Percentiles rank a stretch among this genome's conserved stretches.
Evolutionary conservation across 2,113 vertebrate genomes (phyloP).

Genomic region (Etia nguti): DNA sequence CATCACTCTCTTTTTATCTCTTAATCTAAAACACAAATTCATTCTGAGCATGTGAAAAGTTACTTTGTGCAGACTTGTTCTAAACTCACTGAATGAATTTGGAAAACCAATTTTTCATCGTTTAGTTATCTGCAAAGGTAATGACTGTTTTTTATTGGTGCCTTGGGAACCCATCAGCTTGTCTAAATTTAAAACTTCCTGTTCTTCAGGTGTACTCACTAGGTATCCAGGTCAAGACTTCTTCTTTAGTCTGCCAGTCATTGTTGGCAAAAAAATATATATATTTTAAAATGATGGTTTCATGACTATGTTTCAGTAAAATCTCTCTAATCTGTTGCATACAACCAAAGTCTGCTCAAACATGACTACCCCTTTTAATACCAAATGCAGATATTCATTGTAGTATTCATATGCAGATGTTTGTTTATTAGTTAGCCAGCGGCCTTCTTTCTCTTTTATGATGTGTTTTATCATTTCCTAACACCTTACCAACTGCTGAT

Average conservation of each 20-base stretch:
- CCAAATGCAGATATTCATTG: background rate
- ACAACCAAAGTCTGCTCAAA: background rate
- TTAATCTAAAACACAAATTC: background rate
- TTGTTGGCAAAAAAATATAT: background rate
- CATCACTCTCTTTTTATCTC: background rate
- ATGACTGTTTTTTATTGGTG: background rate
- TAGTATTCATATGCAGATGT: background rate
- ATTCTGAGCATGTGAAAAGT: background rate
- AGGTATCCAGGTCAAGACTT: background rate
- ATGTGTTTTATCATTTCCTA: background rate
- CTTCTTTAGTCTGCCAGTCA: background rate
- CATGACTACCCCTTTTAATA: background rate
- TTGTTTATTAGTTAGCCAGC: background rate
- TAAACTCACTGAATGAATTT: background rate
- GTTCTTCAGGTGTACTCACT: background rate
- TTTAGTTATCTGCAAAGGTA: background rate
- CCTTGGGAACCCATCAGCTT: background rate
- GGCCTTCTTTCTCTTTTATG: background rate
- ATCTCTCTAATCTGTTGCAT: background rate
- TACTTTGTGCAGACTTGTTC: background rate
- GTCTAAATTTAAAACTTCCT: background rate
- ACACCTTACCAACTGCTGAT: background rate
- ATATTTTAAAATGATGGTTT: background rate
- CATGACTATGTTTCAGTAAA: background rate
- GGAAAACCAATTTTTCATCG: background rate